Base-by-base conservation (phyloP, 2,888 invertebrate species). In the Sceliomorpha sp. region DNA sequence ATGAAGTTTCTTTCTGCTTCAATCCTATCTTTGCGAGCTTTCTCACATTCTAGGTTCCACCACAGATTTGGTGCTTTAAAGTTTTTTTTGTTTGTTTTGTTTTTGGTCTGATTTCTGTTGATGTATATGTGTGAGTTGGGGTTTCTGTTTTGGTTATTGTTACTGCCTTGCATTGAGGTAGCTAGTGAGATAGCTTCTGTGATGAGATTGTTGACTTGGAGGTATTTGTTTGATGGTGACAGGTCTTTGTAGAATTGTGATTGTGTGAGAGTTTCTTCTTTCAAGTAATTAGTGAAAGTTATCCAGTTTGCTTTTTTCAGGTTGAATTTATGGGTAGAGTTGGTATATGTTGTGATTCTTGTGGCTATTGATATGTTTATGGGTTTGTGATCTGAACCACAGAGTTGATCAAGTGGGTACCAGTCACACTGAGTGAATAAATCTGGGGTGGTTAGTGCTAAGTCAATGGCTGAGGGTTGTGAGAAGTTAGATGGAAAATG, bases 261-360 rank as follows among this genome's bases (percentile, higher is more conserved):
- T 1, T 8, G 3, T 5, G 37, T 37, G 1, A 17, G 1, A 5
- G 37, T 15, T 17, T 37, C 37, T 1, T 37, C 9, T 1, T 1
- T 8, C 4, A 37, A n/a, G 15, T 1, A 37, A 1, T 17, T 1
- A 8, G 1, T 2, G 9, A 37, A 37, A 17, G n/a, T 8, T 9
- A n/a, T 4, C 37, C 37, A 37, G 20, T 37, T 17, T 8, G 17
- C n/a, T 8, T 37, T 37, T n/a, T 37, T 37, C 8, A 37, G n/a
- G 9, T 37, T 37, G 8, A 37, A 8, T 5, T 5, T 15, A 17
- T 37, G 37, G 1, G 29, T 5, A 2, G 4, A n/a, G 9, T 29
- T 29, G 1, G n/a, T 7, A 9, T 5, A 29, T 5, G 29, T 29
- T 29, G 2, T 8, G 8, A 8, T 2, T 29, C 8, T 8, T 5